These are phyloP conservation scores for Polyommatus icarus DNA, from an alignment of 2,888 invertebrate species.

Conservation along the genomic window DNA sequence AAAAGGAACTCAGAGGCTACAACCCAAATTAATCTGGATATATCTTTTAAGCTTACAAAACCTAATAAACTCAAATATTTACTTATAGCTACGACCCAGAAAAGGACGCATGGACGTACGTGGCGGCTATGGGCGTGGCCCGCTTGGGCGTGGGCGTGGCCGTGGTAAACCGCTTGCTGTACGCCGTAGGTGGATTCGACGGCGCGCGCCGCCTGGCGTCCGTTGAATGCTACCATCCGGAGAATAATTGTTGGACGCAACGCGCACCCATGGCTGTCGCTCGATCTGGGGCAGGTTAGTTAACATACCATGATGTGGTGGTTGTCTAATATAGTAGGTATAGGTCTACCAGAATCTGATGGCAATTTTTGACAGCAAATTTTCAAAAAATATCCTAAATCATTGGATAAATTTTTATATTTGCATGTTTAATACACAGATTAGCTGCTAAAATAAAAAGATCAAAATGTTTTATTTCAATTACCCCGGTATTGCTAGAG, in stretches of 20 bases:
- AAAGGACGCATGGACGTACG: slow-evolving; percentile 88
- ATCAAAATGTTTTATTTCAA: too few species aligned
- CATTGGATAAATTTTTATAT: too few species aligned
- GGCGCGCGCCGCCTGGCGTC: slow-evolving; percentile 87
- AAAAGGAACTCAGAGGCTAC: too few species aligned
- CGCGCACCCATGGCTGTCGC: slow-evolving; percentile 88
- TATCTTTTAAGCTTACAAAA: not conserved
- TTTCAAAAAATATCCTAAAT: too few species aligned
- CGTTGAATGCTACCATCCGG: slow-evolving; percentile 96
- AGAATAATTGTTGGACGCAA: slow-evolving; percentile 93
- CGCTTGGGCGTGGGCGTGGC: slow-evolving; percentile 90
- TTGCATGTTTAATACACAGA: too few species aligned
- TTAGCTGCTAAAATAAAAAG: too few species aligned
- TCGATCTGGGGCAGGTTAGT: slow-evolving; percentile 90
- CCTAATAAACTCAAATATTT: not conserved
- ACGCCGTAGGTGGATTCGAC: slow-evolving; percentile 95
- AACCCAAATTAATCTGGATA: too few species aligned
- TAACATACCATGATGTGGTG: not conserved
- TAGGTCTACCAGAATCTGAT: too few species aligned
- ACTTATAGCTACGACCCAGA: slow-evolving; percentile 90
- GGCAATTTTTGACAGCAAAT: too few species aligned
- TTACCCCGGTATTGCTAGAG: too few species aligned
- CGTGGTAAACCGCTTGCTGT: slow-evolving; percentile 88
- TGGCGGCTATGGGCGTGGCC: slow-evolving; percentile 87
- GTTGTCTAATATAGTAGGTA: too few species aligned